Conservation (phyloP, 1,140 invertebrate species). For the Littorina saxatilis region DNA sequence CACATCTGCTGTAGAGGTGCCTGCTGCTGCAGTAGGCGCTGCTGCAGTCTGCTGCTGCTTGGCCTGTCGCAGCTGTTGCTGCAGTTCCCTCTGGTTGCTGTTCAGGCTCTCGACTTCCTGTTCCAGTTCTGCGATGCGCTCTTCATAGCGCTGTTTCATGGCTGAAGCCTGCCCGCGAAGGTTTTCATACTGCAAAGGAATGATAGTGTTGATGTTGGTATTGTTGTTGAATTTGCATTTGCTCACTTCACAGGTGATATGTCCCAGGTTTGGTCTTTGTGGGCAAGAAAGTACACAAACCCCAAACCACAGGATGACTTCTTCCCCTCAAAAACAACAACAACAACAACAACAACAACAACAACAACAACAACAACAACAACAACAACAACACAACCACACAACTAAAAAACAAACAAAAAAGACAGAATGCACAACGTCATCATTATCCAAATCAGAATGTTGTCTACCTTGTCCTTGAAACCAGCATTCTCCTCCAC, state of each 20-base stretch:
- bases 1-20: conserved; percentile 40
- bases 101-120: conserved; percentile 56
- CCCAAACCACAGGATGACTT: too few relatives aligned
- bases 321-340: background rate
- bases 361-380: background rate
- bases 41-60: conserved; percentile 40
- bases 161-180: conserved; percentile 62
- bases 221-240: too few relatives aligned
- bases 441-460: too few relatives aligned
- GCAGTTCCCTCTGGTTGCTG: conserved; percentile 40
- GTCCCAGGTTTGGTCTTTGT: background rate
- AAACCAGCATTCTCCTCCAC: conserved; percentile 63
- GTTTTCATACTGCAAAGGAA: conserved; percentile 68
- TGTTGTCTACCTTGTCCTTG: conserved; percentile 73
- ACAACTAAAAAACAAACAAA: too few relatives aligned
- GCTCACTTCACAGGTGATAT: background rate
- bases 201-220: too few relatives aligned
- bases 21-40: conserved; percentile 21
- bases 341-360: background rate
- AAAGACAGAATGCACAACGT: too few relatives aligned
- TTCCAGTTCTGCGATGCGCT: conserved; percentile 68
- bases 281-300: too few relatives aligned
- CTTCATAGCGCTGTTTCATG: conserved; percentile 73
- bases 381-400: too few relatives aligned
- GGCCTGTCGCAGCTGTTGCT: conserved; percentile 38